Conservation (phyloP, 2,797 vertebrate species). For the Crocodylus rhombifer region DNA sequence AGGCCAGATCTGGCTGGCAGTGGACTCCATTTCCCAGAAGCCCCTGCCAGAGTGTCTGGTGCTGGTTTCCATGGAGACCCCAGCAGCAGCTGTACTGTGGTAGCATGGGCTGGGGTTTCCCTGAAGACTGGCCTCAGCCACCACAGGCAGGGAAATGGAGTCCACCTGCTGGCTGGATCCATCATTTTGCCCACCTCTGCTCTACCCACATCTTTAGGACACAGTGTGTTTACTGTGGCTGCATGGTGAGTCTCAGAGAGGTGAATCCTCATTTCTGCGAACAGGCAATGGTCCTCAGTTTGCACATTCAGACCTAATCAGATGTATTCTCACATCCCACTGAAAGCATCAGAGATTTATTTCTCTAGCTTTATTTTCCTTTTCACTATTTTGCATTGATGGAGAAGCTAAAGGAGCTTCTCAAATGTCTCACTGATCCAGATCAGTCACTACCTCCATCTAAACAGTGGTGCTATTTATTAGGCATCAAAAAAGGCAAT, state of each 20-base stretch:
- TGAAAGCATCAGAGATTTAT: background rate
- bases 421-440: background rate
- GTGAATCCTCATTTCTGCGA: background rate
- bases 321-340: background rate
- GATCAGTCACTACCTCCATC: background rate
- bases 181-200: no score
- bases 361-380: background rate
- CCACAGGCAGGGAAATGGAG: background rate
- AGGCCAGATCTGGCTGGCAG: no score
- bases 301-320: rapidly evolving
- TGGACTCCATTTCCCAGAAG: no score
- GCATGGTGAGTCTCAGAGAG: background rate
- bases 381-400: background rate
- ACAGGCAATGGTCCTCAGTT: background rate
- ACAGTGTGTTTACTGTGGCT: background rate
- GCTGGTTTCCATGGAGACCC: no score
- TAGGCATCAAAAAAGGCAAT: background rate
- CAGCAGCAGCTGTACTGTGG: no score
- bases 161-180: no score
- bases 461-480: background rate
- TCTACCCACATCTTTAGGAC: background rate
- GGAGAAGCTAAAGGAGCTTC: background rate
- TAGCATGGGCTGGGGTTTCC: no score
- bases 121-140: no score
- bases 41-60: no score